Conservation (phyloP, 2,113 vertebrate species). For the Pollimyrus isidori region DNA sequence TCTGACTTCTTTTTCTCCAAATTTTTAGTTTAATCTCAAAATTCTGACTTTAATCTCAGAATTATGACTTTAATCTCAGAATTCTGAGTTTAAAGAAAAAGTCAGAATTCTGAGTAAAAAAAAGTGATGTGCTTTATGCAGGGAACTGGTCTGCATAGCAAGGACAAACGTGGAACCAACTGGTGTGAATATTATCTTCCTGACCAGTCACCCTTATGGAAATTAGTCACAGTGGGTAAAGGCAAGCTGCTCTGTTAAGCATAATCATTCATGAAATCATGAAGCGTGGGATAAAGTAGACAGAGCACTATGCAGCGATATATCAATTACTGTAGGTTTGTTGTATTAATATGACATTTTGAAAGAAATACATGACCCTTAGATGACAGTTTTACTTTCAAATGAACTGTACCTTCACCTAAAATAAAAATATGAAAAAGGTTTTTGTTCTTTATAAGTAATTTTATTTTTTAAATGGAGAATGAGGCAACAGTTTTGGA, state of each 20-base stretch:
- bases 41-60: too few species aligned
- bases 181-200: conserved; percentile 61
- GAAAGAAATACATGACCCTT: background rate
- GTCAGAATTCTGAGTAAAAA: too few species aligned
- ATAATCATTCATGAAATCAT: background rate
- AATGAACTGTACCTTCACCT: background rate
- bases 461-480: background rate
- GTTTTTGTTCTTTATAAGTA: background rate
- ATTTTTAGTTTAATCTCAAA: too few species aligned
- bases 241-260: background rate
- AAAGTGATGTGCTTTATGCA: conserved; percentile 13
- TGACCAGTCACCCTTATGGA: conserved; percentile 43
- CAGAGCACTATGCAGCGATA: background rate
- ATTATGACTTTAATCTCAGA: too few species aligned
- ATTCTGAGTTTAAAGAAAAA: too few species aligned
- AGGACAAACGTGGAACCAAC: conserved; percentile 52
- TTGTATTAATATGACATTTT: background rate
- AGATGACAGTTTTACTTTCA: background rate
- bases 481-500: background rate
- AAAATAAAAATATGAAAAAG: background rate
- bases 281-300: background rate
- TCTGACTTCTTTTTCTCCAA: too few species aligned
- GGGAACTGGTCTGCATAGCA: conserved; percentile 34
- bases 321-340: background rate
- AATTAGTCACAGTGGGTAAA: conserved; percentile 34